Evolutionary conservation across 2,113 vertebrate species (phyloP).

Genomic region (Halcyon senegalensis): DNA sequence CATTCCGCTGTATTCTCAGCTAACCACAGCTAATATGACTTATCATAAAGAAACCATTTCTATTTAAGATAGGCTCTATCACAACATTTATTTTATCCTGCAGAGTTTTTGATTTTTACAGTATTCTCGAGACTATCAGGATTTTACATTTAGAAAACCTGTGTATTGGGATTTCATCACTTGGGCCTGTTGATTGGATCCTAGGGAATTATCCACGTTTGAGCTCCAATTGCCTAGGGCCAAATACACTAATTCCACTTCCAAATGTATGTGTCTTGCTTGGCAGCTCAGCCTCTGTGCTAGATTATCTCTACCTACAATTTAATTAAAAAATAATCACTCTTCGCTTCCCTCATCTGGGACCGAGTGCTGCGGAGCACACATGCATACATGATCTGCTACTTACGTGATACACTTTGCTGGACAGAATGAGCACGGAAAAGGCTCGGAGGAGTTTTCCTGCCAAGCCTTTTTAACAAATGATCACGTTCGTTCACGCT

Average conservation of each 20-base stretch:
- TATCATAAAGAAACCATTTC: background rate
- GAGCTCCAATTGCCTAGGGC: constrained; percentile 24
- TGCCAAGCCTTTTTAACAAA: constrained; percentile 94
- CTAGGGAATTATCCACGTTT: constrained; percentile 24
- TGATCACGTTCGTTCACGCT: constrained; percentile 98
- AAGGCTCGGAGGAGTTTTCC: constrained; percentile 93
- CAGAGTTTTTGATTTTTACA: constrained; percentile 19
- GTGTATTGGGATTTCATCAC: constrained; percentile 1
- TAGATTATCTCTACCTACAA: constrained; percentile 11
- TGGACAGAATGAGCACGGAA: constrained; percentile 92
- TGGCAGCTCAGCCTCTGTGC: background rate
- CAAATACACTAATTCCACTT: constrained; percentile 50
- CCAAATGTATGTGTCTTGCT: background rate
- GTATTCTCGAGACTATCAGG: background rate
- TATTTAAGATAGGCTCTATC: background rate
- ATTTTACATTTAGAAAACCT: constrained; percentile 20
- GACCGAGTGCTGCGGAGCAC: background rate
- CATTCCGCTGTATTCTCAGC: background rate
- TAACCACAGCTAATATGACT: background rate
- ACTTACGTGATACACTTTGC: constrained; percentile 95
- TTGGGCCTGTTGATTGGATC: constrained; percentile 46
- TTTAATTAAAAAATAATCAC: constrained; percentile 65
- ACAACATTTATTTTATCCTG: background rate
- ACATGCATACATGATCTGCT: background rate
- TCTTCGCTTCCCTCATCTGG: background rate